Conservation (phyloP, 2,797 vertebrate species). For the Pipistrellus kuhlii region DNA sequence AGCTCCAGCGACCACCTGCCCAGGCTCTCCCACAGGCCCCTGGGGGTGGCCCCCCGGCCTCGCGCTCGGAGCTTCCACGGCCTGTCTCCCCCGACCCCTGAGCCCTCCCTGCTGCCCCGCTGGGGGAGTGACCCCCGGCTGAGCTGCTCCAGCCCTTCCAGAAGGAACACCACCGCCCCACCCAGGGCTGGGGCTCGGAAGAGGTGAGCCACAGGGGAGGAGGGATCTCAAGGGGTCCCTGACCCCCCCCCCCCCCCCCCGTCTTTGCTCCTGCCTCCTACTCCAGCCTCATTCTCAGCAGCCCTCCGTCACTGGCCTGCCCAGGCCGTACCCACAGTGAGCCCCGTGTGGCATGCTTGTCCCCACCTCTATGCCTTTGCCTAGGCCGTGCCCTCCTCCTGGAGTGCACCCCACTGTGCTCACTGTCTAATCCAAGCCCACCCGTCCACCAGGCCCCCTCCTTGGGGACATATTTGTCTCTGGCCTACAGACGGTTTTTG, state of each 20-base stretch:
- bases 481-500: background rate
- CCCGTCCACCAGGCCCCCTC: background rate
- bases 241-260: rapidly evolving
- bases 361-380: background rate
- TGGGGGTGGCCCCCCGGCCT: conserved; percentile 58
- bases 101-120: conserved; percentile 75
- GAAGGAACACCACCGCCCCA: background rate
- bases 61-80: conserved; percentile 83
- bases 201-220: conserved; percentile 71
- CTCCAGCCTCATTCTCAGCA: background rate
- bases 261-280: background rate
- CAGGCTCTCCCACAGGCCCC: conserved; percentile 45
- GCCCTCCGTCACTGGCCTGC: background rate
- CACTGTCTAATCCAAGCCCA: background rate
- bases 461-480: background rate
- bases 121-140: conserved; percentile 85
- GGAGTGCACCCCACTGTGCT: background rate
- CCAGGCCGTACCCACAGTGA: background rate
- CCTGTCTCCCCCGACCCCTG: conserved; percentile 61
- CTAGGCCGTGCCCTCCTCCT: background rate
- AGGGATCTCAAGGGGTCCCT: rapidly evolving
- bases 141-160: conserved; percentile 73
- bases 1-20: conserved; percentile 85
- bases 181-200: conserved; percentile 71
- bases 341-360: background rate